These are phyloP conservation scores for Subacronicta megacephala DNA, from an alignment of 2,888 invertebrate genomes.

Conservation along the genomic window DNA sequence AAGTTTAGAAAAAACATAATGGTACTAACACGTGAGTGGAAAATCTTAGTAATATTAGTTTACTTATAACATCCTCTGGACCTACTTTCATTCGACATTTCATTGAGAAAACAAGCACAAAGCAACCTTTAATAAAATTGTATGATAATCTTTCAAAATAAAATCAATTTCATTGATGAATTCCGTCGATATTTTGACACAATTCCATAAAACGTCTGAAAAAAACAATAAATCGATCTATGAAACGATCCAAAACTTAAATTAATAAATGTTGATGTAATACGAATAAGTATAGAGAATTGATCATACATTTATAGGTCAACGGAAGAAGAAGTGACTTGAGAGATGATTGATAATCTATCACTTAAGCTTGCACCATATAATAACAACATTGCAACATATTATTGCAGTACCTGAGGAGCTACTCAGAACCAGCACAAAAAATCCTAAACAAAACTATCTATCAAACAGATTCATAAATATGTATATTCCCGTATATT, in stretches of 20 bases:
- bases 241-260: no score
- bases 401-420: conserved; percentile 6
- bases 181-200: conserved; percentile 21
- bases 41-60: conserved; percentile 46
- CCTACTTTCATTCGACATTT: conserved; percentile 14
- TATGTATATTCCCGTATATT: no score
- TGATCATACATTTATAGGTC: conserved; percentile 35
- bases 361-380: conserved; percentile 42
- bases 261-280: no score
- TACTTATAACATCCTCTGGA: conserved; percentile 49
- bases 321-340: conserved; percentile 38
- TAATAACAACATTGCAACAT: conserved; percentile 30
- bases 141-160: conserved; percentile 12
- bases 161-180: conserved; percentile 15
- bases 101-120: conserved; percentile 4
- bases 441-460: not conserved
- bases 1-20: conserved; percentile 55
- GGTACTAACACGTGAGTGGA: conserved; percentile 49
- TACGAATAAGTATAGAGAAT: conserved; percentile 17
- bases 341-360: conserved; percentile 46
- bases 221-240: conserved; percentile 43
- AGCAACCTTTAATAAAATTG: not conserved
- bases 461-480: not conserved
- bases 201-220: conserved; percentile 5
- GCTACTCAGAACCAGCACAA: no score